Evolutionary conservation across 1,140 invertebrate species (phyloP).

Genomic region (Cephus cinctus): DNA sequence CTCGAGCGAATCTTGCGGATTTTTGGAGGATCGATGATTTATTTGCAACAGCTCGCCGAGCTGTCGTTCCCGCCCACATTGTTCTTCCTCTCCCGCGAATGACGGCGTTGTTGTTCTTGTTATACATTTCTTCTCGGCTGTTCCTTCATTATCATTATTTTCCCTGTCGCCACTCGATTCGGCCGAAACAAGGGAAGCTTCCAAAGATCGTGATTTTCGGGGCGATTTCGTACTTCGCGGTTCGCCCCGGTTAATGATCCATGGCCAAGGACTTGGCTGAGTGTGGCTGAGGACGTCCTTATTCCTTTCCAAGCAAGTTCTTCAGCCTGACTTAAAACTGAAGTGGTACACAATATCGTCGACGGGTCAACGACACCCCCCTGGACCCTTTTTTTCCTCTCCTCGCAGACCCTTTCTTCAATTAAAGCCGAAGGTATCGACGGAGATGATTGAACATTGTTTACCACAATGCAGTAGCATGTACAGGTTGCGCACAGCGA

Average conservation of each 20-base stretch:
- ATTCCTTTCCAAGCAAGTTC: constrained; percentile 37
- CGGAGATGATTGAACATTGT: constrained; percentile 40
- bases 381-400: constrained; percentile 7
- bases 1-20: constrained; percentile 7
- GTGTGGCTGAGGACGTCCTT: constrained; percentile 50
- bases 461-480: constrained; percentile 37
- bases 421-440: constrained; percentile 41
- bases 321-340: constrained; percentile 44
- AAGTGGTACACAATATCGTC: constrained; percentile 51
- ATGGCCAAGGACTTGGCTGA: constrained; percentile 41
- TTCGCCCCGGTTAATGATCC: constrained; percentile 50
- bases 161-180: not conserved
- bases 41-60: too few relatives aligned
- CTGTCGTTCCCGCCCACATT: too few relatives aligned
- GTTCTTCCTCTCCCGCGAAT: too few relatives aligned
- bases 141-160: not conserved
- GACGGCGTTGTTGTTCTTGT: constrained; percentile 2
- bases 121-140: not conserved
- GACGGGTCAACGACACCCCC: constrained; percentile 37
- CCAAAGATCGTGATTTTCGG: constrained; percentile 39
- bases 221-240: constrained; percentile 43
- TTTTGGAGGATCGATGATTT: too few relatives aligned
- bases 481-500: constrained; percentile 16
- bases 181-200: constrained; percentile 1
- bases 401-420: constrained; percentile 35